These are phyloP conservation scores for Orycteropus afer DNA, from an alignment of 2,113 vertebrate genomes.

Conservation along the genomic window DNA sequence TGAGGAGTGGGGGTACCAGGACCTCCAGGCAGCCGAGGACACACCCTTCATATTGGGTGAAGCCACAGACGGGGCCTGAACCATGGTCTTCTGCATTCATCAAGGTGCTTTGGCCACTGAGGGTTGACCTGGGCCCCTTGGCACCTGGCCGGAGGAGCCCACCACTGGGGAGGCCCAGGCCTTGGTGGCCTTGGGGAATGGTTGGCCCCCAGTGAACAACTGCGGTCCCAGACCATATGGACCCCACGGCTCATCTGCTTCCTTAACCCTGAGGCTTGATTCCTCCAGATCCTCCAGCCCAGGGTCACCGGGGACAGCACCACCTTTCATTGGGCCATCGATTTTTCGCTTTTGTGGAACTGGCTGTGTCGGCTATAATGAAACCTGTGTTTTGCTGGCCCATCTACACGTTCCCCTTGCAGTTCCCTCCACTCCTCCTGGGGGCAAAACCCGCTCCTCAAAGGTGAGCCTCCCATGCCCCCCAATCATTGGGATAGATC, in stretches of 20 bases:
- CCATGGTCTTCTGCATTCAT: accelerated
- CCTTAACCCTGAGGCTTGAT: accelerated
- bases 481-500: conserved; percentile 93
- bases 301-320: accelerated
- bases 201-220: no score
- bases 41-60: not conserved
- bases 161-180: not conserved
- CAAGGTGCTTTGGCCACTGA: accelerated
- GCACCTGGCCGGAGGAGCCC: not conserved
- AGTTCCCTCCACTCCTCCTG: conserved; percentile 78
- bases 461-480: conserved; percentile 88
- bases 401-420: accelerated
- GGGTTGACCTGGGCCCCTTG: not conserved
- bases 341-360: not conserved
- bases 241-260: not conserved
- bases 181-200: not conserved
- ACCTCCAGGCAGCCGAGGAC: not conserved
- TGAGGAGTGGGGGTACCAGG: accelerated
- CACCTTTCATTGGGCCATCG: not conserved
- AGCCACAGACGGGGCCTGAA: not conserved
- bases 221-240: not conserved
- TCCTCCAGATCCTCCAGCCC: not conserved
- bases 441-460: conserved; percentile 87
- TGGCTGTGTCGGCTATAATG: no score
- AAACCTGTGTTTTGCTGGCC: not conserved